These are phyloP conservation scores for Argentina silus DNA, from an alignment of 2,797 vertebrate species.

Conservation along the genomic window DNA sequence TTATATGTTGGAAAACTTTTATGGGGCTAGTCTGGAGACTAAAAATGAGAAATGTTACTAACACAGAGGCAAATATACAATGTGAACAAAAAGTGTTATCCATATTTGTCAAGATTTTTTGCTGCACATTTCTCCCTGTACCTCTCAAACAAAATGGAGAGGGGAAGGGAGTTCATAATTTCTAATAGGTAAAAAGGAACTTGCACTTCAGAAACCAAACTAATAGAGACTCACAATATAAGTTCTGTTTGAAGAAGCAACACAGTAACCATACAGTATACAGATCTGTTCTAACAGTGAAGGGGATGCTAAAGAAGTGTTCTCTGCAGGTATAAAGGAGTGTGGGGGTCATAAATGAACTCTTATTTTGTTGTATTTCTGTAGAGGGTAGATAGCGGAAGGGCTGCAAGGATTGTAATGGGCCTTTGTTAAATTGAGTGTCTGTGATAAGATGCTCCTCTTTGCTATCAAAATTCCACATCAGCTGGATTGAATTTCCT, in stretches of 20 bases:
- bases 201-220: too few species aligned
- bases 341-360: slow-evolving; percentile 32
- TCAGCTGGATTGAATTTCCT: slow-evolving; percentile 91
- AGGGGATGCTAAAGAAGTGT: slow-evolving; percentile 21
- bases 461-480: slow-evolving; percentile 85
- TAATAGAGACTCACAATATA: too few species aligned
- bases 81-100: background rate
- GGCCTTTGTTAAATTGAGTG: slow-evolving; percentile 85
- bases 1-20: background rate
- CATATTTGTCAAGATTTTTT: background rate
- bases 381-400: slow-evolving; percentile 76
- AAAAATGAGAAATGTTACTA: background rate
- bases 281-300: background rate
- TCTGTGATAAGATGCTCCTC: slow-evolving; percentile 85
- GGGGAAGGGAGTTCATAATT: background rate
- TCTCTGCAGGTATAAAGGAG: slow-evolving; percentile 47
- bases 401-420: slow-evolving; percentile 81
- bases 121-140: background rate
- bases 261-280: background rate
- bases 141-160: background rate
- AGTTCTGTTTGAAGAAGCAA: background rate
- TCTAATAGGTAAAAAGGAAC: background rate
- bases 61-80: background rate
- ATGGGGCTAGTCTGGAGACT: background rate
- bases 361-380: slow-evolving; percentile 74